phyloP scores from a whole-genome alignment of 2,113 vertebrate genomes.

The Sialia sialis region DNA sequence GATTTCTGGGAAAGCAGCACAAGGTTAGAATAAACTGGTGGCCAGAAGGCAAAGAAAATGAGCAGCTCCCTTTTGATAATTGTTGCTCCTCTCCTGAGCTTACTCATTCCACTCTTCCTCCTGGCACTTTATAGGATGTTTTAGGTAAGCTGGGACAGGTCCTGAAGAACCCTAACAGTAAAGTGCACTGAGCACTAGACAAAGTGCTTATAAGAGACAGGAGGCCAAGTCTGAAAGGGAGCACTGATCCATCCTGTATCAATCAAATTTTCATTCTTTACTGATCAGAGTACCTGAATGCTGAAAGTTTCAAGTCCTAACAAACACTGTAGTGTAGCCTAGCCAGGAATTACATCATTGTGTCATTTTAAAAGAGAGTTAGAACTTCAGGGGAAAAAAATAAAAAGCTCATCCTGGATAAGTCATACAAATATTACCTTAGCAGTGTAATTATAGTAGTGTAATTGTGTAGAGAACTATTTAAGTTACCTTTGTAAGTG shows the following conservation, averaged over 20 bases:
- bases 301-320: not conserved
- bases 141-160: not conserved
- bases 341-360: not conserved
- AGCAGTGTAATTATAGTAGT: not conserved
- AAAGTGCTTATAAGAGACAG: not conserved
- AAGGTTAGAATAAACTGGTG: not conserved
- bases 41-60: not conserved
- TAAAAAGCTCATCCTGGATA: not conserved
- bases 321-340: not conserved
- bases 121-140: not conserved
- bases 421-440: not conserved
- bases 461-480: not conserved
- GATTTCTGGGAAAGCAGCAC: not conserved
- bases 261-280: not conserved
- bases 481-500: not conserved
- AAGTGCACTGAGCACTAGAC: not conserved
- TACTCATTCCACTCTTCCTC: not conserved
- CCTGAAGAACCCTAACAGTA: not conserved
- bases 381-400: not conserved
- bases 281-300: not conserved
- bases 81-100: not conserved
- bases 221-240: not conserved
- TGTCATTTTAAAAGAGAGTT: not conserved
- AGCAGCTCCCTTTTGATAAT: not conserved
- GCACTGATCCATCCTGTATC: not conserved